Evolutionary conservation across 2,888 invertebrate species (phyloP).

Genomic region (Campoletis raptor): DNA sequence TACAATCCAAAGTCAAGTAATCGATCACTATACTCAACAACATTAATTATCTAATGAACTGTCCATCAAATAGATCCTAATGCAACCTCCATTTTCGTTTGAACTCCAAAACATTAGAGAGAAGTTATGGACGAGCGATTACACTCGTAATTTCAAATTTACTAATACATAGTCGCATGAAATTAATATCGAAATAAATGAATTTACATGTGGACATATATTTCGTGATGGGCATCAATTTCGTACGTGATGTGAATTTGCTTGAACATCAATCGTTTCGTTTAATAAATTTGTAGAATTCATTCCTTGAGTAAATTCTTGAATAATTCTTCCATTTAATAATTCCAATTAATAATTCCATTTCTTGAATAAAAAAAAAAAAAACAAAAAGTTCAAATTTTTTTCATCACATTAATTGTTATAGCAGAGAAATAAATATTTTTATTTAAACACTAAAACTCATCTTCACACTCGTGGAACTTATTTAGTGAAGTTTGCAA

Average conservation of each 20-base stretch:
- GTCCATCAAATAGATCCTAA: no score
- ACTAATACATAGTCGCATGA: background rate
- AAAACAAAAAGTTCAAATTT: background rate
- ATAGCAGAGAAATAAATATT: background rate
- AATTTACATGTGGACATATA: background rate
- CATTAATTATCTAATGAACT: background rate
- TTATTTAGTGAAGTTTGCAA: constrained; percentile 40
- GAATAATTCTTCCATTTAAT: no score
- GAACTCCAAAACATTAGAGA: background rate
- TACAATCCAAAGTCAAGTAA: background rate
- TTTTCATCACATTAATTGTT: background rate
- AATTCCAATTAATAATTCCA: no score
- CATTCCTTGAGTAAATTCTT: no score
- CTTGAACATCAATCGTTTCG: background rate
- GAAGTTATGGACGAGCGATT: constrained; percentile 11
- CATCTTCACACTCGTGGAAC: no score
- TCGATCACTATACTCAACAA: background rate
- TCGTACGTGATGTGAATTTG: background rate
- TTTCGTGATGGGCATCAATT: background rate
- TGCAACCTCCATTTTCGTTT: background rate
- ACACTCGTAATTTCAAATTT: background rate
- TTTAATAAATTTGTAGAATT: background rate
- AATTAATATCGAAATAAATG: background rate
- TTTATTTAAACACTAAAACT: no score
- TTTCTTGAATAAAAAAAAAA: background rate